Evolutionary conservation across 1,140 invertebrate genomes (phyloP).

Genomic region (Zaprionus davidi): DNA sequence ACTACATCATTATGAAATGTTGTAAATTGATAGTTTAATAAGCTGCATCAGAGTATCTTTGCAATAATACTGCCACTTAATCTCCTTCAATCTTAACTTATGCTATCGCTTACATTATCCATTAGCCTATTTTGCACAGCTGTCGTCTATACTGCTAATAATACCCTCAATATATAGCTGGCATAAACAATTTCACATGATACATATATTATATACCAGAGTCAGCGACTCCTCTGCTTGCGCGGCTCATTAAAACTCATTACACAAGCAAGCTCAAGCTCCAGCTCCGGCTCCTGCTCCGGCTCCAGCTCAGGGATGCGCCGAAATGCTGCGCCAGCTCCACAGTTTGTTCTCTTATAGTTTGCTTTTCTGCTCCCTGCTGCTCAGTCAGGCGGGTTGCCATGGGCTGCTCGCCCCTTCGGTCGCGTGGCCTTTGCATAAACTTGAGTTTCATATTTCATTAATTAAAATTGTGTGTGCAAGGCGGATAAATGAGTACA

Average conservation of each 20-base stretch:
- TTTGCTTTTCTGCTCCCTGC: slow-evolving; percentile 41
- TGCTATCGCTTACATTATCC: not conserved
- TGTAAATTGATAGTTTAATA: not conserved
- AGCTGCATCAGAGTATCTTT: not conserved
- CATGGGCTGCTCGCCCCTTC: slow-evolving; percentile 5
- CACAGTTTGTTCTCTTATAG: slow-evolving; percentile 39
- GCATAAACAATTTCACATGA: slow-evolving; percentile 25
- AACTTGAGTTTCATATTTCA: slow-evolving; percentile 74
- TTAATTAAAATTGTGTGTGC: slow-evolving; percentile 76
- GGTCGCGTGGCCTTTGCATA: slow-evolving; percentile 59
- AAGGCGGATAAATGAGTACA: slow-evolving; percentile 48
- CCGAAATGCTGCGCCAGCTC: not conserved
- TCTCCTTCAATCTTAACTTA: not conserved
- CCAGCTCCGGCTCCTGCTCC: slow-evolving; percentile 1
- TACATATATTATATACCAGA: slow-evolving; percentile 16
- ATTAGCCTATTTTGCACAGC: not conserved
- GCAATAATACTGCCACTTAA: not conserved
- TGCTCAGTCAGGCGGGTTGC: slow-evolving; percentile 4
- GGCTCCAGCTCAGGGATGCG: slow-evolving; percentile 6
- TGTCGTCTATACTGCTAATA: not conserved
- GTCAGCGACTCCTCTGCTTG: slow-evolving; percentile 20
- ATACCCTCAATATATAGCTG: not conserved
- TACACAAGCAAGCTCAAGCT: slow-evolving; percentile 22
- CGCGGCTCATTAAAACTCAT: slow-evolving; percentile 62
- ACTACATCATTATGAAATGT: not conserved